Conservation (phyloP, 1,140 invertebrate genomes). For the Drosophila prosaltans region DNA sequence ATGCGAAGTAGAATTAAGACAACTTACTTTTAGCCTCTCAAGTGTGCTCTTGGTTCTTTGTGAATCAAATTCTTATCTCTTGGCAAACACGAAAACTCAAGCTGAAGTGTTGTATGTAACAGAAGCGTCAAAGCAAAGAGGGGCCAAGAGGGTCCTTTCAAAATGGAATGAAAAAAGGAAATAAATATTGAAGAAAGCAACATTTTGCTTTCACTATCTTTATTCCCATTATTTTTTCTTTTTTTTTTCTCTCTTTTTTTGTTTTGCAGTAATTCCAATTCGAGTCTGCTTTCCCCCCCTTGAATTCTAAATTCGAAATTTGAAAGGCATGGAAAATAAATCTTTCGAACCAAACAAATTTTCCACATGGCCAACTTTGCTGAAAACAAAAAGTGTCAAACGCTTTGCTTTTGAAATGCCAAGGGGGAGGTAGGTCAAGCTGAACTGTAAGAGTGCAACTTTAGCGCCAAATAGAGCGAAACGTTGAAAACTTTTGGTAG, state of each 20-base stretch:
- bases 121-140: constrained; percentile 6
- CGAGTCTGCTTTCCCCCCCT: background rate
- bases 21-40: background rate
- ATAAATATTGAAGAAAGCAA: background rate
- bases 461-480: constrained; percentile 12
- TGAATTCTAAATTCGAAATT: constrained; percentile 11
- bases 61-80: constrained; percentile 12
- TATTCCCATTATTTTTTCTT: no score
- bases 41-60: constrained; percentile 6
- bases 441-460: constrained; percentile 11
- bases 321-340: constrained; percentile 14
- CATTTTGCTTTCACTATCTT: constrained; percentile 4
- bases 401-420: background rate
- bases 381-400: constrained; percentile 13
- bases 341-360: constrained; percentile 12
- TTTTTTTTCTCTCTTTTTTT: background rate
- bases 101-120: constrained; percentile 8
- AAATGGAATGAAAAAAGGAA: background rate
- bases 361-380: constrained; percentile 10
- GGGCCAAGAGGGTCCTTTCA: background rate
- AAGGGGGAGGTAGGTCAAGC: background rate
- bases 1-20: background rate
- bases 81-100: constrained; percentile 2
- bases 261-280: constrained; percentile 2
- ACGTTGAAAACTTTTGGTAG: constrained; percentile 6